Evolutionary conservation across 1,140 invertebrate species (phyloP), one percentile per base, ranked within the genome.

Genomic region (Micrasema longulum): DNA sequence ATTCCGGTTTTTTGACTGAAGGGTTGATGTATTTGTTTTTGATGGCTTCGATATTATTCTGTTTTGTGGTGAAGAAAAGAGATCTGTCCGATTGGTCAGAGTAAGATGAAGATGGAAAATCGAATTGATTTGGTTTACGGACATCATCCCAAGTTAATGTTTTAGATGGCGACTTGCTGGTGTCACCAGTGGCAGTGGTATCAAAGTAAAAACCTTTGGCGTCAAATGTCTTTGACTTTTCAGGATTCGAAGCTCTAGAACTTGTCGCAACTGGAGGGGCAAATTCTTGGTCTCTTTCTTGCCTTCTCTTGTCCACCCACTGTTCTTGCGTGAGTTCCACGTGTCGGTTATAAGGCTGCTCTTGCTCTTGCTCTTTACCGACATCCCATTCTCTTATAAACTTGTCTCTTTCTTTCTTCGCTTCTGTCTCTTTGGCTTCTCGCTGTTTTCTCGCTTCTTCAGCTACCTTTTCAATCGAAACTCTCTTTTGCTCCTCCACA

Each of bases 281-380:
- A 81, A 94, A 95, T 79, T 94, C 91, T 5, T 84, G 65, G 9
- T 82, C 81, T 68, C 93, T 86, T 77, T 92, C 88, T 70, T 84
- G 80, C 62, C 92, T 86, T 79, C 92, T 89, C 76, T 92, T 90
- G 66, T 92, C 85, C 10, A 93, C 88, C 91, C 93, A 95, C 82
- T 94, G 90, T 80, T 93, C 90, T 84, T 95, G 93, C 0, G 88
- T 89, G 88, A 93, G 90, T 69, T 87, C 83, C 74, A 85, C 83
- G 72, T 87, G 85, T 75, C 86, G 86, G 55, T 86, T 87, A 16
- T 75, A 45, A 78, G 79, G 78, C 1, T 26, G 16, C 12, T 83
- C 74, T 74, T 81, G 79, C 1, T 77, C 74, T 74, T 81, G 79
- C 1, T 78, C 75, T 77, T 92, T 92, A 1, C 90, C 88, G 12